Evolutionary conservation across 1,140 invertebrate genomes (phyloP), one percentile per base, ranked within the genome.

Genomic region (Mizuhopecten yessoensis): DNA sequence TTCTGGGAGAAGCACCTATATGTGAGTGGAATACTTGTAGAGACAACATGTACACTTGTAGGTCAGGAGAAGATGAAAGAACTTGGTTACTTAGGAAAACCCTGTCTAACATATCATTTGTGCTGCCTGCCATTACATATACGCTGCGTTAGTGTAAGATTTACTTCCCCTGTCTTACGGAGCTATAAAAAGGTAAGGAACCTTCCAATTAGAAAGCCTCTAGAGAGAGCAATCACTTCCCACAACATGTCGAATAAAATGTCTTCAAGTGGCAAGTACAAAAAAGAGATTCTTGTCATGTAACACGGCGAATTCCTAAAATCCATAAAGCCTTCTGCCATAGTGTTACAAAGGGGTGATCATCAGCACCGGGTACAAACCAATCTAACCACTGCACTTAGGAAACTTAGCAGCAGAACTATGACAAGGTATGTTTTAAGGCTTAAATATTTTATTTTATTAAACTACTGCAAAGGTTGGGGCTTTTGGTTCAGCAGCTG

Each of bases 1-100:
- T 75, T 75, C 57, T 75, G 57, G 57, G 57, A 75, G 23, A 75
- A 75, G 57, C 57, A 75, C n/a, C 57, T 75, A 75, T 75, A n/a
- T n/a, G 23, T 75, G 57, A 75, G 57, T 75, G 57, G 57, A 29
- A 75, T 75, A 75, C 57, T 75, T 75, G 57, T 75, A 29, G 57
- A 75, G 57, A 75, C 57, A 75, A 75, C 57, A 5, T 75, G 57
- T 75, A 75, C 57, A 75, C 57, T 75, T 75, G 57, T 75, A 75
- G 57, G 57, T 75, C 57, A 75, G 57, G 29, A 29, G 5, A 7
- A 75, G 57, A 75, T 75, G 57, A 75, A 75, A 75, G 57, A 29
- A 75, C 23, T n/a, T n/a, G n/a, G 57, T 75, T 49, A 49, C 45
- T 49, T 49, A 15, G 45, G 20, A 2, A 49, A n/a, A 29, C 23